Conservation (phyloP, 2,797 vertebrate species). For the Pseudotriccus pelzelni region DNA sequence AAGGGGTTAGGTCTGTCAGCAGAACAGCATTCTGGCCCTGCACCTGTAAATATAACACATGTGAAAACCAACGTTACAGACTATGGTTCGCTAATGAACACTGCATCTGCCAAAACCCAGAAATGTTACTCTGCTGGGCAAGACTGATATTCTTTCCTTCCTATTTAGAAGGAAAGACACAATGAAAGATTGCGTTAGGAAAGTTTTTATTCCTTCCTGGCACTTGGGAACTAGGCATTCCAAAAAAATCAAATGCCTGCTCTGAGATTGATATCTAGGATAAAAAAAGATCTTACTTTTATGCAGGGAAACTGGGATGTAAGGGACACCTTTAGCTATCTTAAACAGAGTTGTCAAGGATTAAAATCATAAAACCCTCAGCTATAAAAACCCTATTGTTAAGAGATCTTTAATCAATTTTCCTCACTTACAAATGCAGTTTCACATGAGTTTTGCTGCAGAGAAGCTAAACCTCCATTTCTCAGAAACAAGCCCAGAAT, state of each 20-base stretch:
- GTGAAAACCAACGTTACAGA: fast-evolving
- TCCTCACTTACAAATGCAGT: neutral
- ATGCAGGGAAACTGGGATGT: neutral
- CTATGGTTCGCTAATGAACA: fast-evolving
- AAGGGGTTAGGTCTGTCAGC: neutral
- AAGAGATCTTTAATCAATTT: neutral
- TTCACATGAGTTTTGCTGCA: neutral
- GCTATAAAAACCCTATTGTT: neutral
- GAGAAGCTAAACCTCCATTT: neutral
- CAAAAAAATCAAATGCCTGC: neutral
- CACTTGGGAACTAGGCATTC: neutral
- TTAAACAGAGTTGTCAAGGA: neutral
- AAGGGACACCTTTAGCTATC: neutral
- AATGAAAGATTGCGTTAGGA: neutral
- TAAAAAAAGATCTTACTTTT: neutral
- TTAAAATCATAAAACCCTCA: neutral
- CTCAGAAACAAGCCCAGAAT: conserved; percentile 37
- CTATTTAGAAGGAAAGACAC: neutral
- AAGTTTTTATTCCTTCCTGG: neutral
- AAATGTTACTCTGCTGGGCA: neutral
- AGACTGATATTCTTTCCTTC: neutral
- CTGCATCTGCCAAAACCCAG: neutral
- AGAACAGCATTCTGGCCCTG: neutral
- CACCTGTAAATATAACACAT: neutral
- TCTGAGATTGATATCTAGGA: neutral